Evolutionary conservation across 2,797 vertebrate species (phyloP).

Genomic region (Amblyraja radiata): DNA sequence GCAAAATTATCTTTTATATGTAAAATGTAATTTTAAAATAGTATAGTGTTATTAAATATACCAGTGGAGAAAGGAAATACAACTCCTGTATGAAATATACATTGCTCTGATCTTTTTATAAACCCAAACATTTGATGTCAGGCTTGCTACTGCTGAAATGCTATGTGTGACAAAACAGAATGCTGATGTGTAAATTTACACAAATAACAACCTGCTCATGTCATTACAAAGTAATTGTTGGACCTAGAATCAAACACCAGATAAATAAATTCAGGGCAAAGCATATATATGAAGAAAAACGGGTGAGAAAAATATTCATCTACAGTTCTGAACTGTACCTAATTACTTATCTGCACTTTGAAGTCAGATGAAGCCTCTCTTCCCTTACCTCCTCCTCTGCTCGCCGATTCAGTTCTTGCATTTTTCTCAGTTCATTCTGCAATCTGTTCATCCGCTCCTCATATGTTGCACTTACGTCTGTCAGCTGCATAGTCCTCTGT

Average conservation of each 20-base stretch:
- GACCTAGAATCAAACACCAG: not conserved
- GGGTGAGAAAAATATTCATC: not conserved
- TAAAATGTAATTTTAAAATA: not conserved
- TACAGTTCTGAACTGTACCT: not conserved
- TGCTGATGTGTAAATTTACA: not conserved
- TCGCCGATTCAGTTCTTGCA: conserved; percentile 48
- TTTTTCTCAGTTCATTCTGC: conserved; percentile 51
- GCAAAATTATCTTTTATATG: not conserved
- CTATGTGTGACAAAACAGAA: not conserved
- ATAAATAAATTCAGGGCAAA: not conserved
- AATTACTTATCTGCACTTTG: not conserved
- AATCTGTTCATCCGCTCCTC: conserved; percentile 50
- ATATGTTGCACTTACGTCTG: conserved; percentile 44
- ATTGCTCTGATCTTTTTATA: not conserved
- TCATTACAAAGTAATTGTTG: not conserved
- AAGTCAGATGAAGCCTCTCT: not conserved
- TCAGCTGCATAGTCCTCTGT: conserved; percentile 49
- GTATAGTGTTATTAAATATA: not conserved
- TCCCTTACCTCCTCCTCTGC: conserved; percentile 50
- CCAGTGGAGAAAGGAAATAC: not conserved
- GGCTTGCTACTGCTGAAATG: not conserved
- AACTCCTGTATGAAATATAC: not conserved
- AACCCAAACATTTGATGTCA: not conserved
- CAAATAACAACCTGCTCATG: not conserved
- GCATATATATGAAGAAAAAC: not conserved